phyloP scores from a whole-genome alignment of 2,797 vertebrate species.

The Sebastes trivittatus region DNA sequence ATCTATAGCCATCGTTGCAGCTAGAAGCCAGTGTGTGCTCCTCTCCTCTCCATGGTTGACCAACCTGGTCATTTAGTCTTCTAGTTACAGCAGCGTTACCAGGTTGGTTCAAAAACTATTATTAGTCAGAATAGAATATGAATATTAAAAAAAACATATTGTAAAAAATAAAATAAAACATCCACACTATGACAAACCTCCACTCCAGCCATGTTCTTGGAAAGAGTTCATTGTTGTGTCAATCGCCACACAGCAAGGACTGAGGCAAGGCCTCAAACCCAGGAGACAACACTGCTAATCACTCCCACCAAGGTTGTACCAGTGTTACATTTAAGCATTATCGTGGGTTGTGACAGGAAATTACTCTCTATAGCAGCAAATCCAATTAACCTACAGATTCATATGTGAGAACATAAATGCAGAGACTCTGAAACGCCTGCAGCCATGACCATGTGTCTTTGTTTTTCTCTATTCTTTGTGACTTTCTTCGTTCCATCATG shows the following conservation, averaged over 20 bases:
- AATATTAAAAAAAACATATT: too few relatives aligned
- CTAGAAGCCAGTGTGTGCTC: too few relatives aligned
- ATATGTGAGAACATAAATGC: constrained; percentile 1
- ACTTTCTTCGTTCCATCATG: constrained; percentile 41
- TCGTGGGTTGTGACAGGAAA: neutral
- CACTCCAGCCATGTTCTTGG: neutral
- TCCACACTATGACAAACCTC: neutral
- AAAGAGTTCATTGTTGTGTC: neutral
- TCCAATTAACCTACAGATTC: constrained; percentile 10
- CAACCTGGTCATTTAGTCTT: too few relatives aligned
- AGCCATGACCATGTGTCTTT: constrained; percentile 14
- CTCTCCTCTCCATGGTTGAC: too few relatives aligned
- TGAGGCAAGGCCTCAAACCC: neutral
- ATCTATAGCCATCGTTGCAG: neutral
- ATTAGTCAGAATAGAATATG: too few relatives aligned
- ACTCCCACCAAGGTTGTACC: neutral
- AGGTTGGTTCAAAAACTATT: too few relatives aligned
- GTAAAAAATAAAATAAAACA: neutral
- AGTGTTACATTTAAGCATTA: neutral
- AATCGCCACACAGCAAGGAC: neutral
- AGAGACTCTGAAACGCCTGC: neutral
- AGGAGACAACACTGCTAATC: constrained; percentile 8
- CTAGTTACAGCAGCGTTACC: too few relatives aligned
- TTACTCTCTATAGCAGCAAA: constrained; percentile 6
- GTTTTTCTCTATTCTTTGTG: constrained; percentile 24